Conservation (phyloP, 2,888 invertebrate genomes). For the Zele albiditarsus region DNA sequence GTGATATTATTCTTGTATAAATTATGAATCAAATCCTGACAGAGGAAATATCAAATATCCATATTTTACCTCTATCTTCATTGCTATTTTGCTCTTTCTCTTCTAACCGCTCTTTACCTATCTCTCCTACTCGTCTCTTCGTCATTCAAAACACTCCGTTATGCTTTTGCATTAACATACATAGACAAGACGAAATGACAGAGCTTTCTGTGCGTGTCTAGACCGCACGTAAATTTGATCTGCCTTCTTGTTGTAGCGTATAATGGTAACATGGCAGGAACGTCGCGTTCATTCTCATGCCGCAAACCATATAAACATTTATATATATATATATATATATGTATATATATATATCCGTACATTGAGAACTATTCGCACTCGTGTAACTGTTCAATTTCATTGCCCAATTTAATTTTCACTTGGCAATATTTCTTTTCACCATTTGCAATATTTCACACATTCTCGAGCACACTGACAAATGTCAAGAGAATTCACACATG, state of each 20-base stretch:
- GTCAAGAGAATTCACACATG: not conserved
- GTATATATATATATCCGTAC: constrained; percentile 2
- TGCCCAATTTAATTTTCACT: constrained; percentile 42
- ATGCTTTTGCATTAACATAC: no score
- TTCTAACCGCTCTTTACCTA: no score
- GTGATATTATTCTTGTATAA: no score
- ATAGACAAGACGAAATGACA: not conserved
- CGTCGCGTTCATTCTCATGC: not conserved
- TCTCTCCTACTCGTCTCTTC: no score
- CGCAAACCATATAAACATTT: constrained; percentile 8
- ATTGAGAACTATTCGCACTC: constrained; percentile 8
- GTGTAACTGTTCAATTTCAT: constrained; percentile 38
- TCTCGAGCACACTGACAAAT: not conserved
- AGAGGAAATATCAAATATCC: no score
- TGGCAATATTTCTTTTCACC: constrained; percentile 38
- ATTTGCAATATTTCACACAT: not conserved
- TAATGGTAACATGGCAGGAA: constrained; percentile 15
- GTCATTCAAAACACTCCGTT: no score
- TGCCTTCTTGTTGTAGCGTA: constrained; percentile 30
- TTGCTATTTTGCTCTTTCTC: no score
- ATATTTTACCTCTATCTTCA: no score
- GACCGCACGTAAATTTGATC: constrained; percentile 47
- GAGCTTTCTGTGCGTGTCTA: constrained; percentile 27
- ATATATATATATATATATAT: constrained; percentile 7
- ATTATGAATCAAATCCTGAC: no score